Conservation (phyloP, 2,888 invertebrate species). For the Oligia latruncula region DNA sequence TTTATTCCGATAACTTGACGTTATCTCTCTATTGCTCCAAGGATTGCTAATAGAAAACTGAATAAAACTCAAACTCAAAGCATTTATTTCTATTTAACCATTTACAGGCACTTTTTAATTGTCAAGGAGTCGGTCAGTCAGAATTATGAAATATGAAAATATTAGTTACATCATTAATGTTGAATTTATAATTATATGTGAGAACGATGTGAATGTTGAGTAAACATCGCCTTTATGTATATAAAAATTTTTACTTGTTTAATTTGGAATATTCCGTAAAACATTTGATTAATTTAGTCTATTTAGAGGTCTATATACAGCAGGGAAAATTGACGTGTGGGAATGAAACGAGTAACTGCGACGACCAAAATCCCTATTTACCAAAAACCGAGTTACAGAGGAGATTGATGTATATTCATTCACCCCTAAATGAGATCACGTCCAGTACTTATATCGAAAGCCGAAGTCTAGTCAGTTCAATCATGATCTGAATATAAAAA, state of each 20-base stretch:
- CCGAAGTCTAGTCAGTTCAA: constrained; percentile 16
- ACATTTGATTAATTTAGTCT: background rate
- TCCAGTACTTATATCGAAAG: constrained; percentile 34
- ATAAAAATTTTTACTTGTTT: background rate
- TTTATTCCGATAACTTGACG: background rate
- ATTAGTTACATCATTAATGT: too few species aligned
- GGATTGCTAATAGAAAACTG: background rate
- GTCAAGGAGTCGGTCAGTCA: background rate
- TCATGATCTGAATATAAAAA: constrained; percentile 52
- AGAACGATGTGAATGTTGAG: background rate
- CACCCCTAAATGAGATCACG: constrained; percentile 44
- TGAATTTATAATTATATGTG: too few species aligned
- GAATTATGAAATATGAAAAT: too few species aligned
- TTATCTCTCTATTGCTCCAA: background rate
- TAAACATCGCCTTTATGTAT: background rate
- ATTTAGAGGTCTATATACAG: background rate
- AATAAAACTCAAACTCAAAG: background rate
- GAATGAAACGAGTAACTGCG: background rate
- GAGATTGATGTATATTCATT: constrained; percentile 37
- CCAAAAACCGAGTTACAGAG: constrained; percentile 3
- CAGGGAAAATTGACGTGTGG: background rate
- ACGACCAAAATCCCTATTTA: background rate
- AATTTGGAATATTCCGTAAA: background rate
- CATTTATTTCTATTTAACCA: background rate
- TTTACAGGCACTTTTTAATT: background rate